Conservation (phyloP, 2,888 invertebrate species). For the Lochmaea crataegi region DNA sequence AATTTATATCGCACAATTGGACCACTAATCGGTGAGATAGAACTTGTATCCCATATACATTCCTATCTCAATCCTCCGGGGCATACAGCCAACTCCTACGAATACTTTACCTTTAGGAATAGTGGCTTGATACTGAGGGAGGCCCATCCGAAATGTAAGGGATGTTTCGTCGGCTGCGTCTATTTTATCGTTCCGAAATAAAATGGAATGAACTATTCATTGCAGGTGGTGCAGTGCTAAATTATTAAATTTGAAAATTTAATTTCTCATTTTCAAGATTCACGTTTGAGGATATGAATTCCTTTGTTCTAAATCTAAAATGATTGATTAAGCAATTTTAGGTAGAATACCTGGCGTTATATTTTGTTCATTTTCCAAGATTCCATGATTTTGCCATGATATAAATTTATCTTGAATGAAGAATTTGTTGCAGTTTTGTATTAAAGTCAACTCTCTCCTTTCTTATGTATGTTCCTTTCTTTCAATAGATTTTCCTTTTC, state of each 20-base stretch:
- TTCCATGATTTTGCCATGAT: no score
- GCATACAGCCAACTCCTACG: constrained; percentile 31
- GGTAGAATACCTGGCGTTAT: background rate
- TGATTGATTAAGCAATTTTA: background rate
- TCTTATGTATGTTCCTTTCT: no score
- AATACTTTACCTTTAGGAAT: constrained; percentile 39
- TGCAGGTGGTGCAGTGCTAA: background rate
- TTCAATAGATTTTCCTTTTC: no score
- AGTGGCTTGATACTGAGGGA: constrained; percentile 23
- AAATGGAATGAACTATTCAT: constrained; percentile 1
- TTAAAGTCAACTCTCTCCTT: no score
- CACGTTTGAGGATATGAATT: background rate
- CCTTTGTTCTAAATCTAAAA: background rate
- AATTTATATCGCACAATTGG: constrained; percentile 57
- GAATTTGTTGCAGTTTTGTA: no score
- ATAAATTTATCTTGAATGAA: no score
- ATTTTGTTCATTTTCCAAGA: no score
- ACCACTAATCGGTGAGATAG: constrained; percentile 43
- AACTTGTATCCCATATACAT: constrained; percentile 28
- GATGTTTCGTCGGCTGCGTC: constrained; percentile 25
- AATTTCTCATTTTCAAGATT: background rate
- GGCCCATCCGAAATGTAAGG: constrained; percentile 35
- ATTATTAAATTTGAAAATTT: background rate
- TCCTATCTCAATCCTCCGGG: constrained; percentile 24
- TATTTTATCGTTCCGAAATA: constrained; percentile 33